These are phyloP conservation scores for Rhincodon typus DNA, from an alignment of 2,797 vertebrate genomes.

Conservation along the genomic window DNA sequence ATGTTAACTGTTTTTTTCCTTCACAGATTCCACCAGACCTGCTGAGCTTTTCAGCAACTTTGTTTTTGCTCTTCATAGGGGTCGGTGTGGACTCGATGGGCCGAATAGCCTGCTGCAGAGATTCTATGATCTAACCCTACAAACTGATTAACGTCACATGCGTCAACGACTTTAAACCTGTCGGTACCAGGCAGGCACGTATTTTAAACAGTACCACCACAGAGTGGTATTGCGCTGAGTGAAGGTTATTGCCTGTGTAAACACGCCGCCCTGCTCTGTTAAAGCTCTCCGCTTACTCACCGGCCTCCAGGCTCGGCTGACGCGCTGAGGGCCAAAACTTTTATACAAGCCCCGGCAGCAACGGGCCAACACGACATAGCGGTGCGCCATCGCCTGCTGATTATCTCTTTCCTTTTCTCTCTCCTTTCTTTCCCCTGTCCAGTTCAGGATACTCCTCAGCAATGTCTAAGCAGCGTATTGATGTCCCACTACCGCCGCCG, in stretches of 20 bases:
- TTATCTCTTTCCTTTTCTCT: too few species aligned
- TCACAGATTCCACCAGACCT: too few species aligned
- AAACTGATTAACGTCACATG: background rate
- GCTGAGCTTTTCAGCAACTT: too few species aligned
- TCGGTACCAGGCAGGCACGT: background rate
- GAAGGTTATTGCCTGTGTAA: background rate
- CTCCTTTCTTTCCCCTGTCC: too few species aligned
- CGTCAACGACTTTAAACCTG: background rate
- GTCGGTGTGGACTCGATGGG: too few species aligned
- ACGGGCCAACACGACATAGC: conserved; percentile 62
- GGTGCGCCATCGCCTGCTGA: conserved; percentile 56
- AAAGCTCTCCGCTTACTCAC: conserved; percentile 40
- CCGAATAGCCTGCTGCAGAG: too few species aligned
- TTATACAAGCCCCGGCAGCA: conserved; percentile 54
- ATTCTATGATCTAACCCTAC: background rate
- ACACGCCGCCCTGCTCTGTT: background rate
- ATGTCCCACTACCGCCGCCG: background rate
- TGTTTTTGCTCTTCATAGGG: too few species aligned
- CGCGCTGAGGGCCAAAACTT: conserved; percentile 45
- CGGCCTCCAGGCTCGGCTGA: conserved; percentile 42
- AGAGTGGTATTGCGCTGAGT: background rate
- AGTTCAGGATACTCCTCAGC: background rate
- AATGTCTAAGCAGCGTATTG: background rate
- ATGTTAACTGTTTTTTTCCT: too few species aligned
- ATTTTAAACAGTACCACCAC: background rate